Conservation (phyloP, 2,888 invertebrate genomes). For the Drosophila mimetica region DNA sequence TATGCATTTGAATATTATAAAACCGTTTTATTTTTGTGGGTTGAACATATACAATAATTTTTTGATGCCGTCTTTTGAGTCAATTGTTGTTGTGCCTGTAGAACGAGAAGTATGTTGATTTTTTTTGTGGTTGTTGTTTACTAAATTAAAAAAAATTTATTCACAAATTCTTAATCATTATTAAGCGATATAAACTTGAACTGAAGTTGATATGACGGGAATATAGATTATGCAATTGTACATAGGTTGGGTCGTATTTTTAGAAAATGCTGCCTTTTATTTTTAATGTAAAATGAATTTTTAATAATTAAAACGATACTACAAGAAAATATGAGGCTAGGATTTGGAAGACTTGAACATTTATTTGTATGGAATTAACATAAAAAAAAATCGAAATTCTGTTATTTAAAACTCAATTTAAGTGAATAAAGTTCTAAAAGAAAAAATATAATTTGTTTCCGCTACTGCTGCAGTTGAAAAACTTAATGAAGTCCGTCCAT, state of each 20-base stretch:
- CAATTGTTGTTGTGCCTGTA: no score
- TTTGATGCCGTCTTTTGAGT: background rate
- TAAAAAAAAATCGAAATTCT: background rate
- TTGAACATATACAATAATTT: background rate
- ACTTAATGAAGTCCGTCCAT: constrained; percentile 10
- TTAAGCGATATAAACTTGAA: no score
- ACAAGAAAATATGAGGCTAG: no score
- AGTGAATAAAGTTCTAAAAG: constrained; percentile 6
- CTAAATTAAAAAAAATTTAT: no score
- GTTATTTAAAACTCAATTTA: background rate
- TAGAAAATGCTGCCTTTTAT: background rate
- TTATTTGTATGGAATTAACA: background rate
- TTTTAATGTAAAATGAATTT: background rate
- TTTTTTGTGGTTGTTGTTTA: no score
- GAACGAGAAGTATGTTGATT: no score
- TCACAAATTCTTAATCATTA: no score
- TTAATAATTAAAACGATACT: no score
- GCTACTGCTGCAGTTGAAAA: constrained; percentile 10
- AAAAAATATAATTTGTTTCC: constrained; percentile 44
- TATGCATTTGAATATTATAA: constrained; percentile 44
- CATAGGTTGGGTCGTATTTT: background rate
- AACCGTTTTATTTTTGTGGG: background rate
- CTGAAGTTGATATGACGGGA: no score
- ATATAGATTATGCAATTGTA: no score
- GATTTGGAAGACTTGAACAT: background rate